Evolutionary conservation across 2,797 vertebrate genomes (phyloP), one percentile per base, ranked within the genome.

Genomic region (Ispidina picta): DNA sequence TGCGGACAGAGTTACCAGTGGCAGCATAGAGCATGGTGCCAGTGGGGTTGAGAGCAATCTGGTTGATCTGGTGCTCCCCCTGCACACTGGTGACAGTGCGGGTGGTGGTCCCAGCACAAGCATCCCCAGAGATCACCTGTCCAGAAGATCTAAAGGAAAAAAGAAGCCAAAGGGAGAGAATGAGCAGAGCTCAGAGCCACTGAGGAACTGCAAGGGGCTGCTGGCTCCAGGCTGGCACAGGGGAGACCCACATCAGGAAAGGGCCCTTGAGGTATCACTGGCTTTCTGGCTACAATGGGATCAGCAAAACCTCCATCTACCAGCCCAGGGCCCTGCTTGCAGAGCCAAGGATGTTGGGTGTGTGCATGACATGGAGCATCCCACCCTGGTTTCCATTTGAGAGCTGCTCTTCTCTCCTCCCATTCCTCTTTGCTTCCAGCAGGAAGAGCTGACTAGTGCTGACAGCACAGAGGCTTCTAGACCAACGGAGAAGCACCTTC

Each of bases 1-100:
- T 97, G 52, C 99, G 98, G 51, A 99, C 99, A 0, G 98, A 97
- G 80, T 99, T 99, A 9, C 99, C 99, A 0, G 99, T 97, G 6
- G 99, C 99, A 0, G 98, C 98, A 0, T 99, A 99, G 17, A 99
- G 98, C 76, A 98, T 96, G 41, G 98, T 98, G 71, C 99, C 99
- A 0, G 98, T 95, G 4, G 98, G 98, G 96, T 98, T 99, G 77
- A 99, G 98, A 11, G 98, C 98, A 6, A 99, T 99, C 97, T 99
- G 99, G 97, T 99, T 99, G 96, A 99, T 99, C 97, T 99, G 99
- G 93, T 98, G 98, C 94, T 99, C 99, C 1, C 98, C 99, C 96
- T 98, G 99, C 28, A 98, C 97, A 5, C 98, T 98, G 72, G 98
- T 98, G 92, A 99, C 98, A 1, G 98, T 98, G 29, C 99, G 98